Conservation (phyloP, 2,113 vertebrate genomes). For the Lates calcarifer region DNA sequence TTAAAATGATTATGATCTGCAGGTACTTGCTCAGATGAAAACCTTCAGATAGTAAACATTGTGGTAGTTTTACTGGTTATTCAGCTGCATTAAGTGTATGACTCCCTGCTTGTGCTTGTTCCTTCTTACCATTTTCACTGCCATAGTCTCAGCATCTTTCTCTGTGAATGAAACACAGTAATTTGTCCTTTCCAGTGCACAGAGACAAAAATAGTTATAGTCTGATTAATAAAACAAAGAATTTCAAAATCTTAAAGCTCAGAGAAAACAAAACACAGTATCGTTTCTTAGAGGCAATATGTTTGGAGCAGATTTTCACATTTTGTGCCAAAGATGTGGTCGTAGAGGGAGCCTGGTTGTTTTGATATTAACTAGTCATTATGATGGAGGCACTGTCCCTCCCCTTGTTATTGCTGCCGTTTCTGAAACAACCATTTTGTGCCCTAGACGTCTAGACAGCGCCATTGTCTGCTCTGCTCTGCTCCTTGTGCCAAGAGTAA, state of each 20-base stretch:
- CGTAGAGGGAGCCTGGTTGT: neutral
- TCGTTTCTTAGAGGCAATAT: neutral
- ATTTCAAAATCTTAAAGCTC: neutral
- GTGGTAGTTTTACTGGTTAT: neutral
- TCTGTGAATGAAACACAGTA: no score
- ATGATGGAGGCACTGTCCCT: neutral
- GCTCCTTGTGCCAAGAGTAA: slow-evolving; percentile 53
- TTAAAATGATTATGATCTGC: no score
- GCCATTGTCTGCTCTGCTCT: slow-evolving; percentile 21
- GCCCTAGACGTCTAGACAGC: slow-evolving; percentile 51
- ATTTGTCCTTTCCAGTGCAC: no score
- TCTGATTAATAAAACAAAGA: neutral
- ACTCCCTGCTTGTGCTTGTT: neutral
- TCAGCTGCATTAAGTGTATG: neutral
- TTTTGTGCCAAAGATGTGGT: neutral
- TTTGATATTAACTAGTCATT: neutral
- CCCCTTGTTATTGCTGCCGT: neutral
- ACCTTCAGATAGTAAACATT: neutral
- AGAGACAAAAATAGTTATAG: neutral
- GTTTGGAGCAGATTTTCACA: slow-evolving; percentile 20
- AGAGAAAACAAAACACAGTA: neutral
- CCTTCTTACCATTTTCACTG: no score
- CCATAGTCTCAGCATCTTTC: no score
- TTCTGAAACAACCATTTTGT: slow-evolving; percentile 26
- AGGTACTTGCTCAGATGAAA: neutral